A percentile compares a stretch with the other conserved stretches of the same genome.
Evolutionary conservation across 2,888 invertebrate species (phyloP).

Genomic region (Pardosa pseudoannulata): DNA sequence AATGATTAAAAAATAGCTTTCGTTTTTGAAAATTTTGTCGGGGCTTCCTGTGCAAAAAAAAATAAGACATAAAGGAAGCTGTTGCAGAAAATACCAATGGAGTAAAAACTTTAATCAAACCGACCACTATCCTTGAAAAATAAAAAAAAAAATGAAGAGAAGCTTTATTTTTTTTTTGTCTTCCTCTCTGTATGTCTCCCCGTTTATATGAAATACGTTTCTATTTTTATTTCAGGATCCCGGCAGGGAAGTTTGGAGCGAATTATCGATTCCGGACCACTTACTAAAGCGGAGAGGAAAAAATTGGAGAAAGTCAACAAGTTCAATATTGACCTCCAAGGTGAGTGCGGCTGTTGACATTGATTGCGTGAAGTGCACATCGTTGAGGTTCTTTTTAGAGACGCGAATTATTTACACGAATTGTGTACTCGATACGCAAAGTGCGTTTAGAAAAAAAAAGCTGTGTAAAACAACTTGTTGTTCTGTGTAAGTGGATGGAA

Average conservation of each 20-base stretch:
- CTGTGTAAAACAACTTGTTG: no score
- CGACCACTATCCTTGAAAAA: no score
- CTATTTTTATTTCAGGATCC: conserved; percentile 46
- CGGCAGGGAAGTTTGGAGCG: conserved; percentile 72
- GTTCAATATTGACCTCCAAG: conserved; percentile 89
- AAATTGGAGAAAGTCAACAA: conserved; percentile 86
- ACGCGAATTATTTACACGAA: no score
- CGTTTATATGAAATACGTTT: background rate
- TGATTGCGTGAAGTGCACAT: no score
- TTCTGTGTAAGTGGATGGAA: no score
- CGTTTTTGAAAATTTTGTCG: background rate
- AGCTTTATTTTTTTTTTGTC: background rate
- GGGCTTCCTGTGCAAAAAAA: background rate
- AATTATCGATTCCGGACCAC: conserved; percentile 70
- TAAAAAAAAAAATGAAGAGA: conserved; percentile 12
- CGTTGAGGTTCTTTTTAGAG: no score
- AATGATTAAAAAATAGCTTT: conserved; percentile 8
- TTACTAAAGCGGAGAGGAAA: conserved; percentile 78
- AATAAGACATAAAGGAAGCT: conserved; percentile 41
- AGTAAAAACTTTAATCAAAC: background rate
- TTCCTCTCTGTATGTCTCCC: conserved; percentile 1
- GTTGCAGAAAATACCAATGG: conserved; percentile 40
- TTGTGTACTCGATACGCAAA: no score
- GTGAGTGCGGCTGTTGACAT: conserved; percentile 80
- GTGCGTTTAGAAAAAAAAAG: no score